Evolutionary conservation across 2,113 vertebrate species (phyloP).

Genomic region (Hymenochirus boettgeri): DNA sequence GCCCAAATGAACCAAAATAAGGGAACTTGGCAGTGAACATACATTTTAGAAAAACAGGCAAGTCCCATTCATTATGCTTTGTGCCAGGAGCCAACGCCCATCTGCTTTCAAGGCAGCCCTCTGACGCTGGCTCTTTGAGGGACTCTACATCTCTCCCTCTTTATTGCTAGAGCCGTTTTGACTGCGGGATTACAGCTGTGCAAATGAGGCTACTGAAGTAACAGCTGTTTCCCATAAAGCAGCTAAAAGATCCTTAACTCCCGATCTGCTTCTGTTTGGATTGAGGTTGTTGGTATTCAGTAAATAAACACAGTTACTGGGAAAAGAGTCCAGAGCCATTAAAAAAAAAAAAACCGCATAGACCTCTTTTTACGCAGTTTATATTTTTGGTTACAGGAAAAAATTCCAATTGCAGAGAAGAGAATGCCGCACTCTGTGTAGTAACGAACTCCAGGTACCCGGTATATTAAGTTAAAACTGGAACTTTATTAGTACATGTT

Average conservation of each 20-base stretch:
- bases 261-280: constrained; percentile 18
- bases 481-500: no score
- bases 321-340: no score
- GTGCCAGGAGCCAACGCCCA: constrained; percentile 30
- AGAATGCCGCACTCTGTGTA: no score
- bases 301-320: no score
- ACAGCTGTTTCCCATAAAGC: not conserved
- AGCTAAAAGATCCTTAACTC: not conserved
- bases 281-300: not conserved
- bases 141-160: not conserved
- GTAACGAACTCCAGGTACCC: no score
- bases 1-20: constrained; percentile 5
- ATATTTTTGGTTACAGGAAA: no score
- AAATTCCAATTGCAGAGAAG: no score
- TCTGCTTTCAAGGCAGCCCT: not conserved
- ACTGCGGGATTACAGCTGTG: not conserved
- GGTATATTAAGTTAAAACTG: no score
- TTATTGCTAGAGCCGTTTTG: constrained; percentile 25
- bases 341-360: no score
- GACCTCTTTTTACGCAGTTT: no score
- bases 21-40: constrained; percentile 24
- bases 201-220: not conserved
- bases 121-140: not conserved
- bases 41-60: constrained; percentile 11
- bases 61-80: constrained; percentile 13